phyloP scores from a whole-genome alignment of 1,140 invertebrate genomes.

The Nixonia krombeini region DNA sequence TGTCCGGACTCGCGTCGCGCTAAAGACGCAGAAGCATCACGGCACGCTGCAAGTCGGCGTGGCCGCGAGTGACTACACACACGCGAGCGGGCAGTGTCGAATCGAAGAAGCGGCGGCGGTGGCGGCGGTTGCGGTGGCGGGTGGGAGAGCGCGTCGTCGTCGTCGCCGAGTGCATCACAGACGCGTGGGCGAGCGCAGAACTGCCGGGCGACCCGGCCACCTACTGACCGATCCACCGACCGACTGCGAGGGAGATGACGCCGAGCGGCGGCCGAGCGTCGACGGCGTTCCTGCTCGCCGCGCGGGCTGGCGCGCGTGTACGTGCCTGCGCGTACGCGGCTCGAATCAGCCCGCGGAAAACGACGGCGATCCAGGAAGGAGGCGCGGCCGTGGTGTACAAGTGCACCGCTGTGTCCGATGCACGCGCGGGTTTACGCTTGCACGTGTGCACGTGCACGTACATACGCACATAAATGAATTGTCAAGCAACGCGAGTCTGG shows the following conservation, averaged over 20 bases:
- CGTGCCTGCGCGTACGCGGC: slow-evolving; percentile 11
- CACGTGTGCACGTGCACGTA: slow-evolving; percentile 7
- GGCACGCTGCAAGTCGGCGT: too few species aligned
- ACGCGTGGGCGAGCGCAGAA: slow-evolving; percentile 40
- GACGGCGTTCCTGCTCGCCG: not conserved
- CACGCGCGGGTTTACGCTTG: slow-evolving; percentile 9
- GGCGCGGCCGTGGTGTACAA: slow-evolving; percentile 23
- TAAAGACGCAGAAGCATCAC: too few species aligned
- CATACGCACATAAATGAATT: not conserved
- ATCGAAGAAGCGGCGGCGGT: not conserved
- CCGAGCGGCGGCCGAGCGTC: not conserved
- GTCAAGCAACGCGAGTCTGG: slow-evolving; percentile 15
- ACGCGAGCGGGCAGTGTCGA: slow-evolving; percentile 14
- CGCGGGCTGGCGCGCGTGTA: not conserved
- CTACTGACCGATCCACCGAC: slow-evolving; percentile 42
- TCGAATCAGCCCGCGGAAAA: not conserved
- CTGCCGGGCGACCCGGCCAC: slow-evolving; percentile 41
- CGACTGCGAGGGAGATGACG: slow-evolving; percentile 7
- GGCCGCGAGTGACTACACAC: too few species aligned
- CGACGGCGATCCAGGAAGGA: slow-evolving; percentile 25
- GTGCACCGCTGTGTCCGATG: slow-evolving; percentile 15
- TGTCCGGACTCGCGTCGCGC: too few species aligned
- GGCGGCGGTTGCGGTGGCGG: too few species aligned
- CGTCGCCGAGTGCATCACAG: too few species aligned
- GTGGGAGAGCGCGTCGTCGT: too few species aligned